Evolutionary conservation across 2,113 vertebrate genomes (phyloP), one percentile per base, ranked within the genome.

Genomic region (Ranitomeya variabilis): DNA sequence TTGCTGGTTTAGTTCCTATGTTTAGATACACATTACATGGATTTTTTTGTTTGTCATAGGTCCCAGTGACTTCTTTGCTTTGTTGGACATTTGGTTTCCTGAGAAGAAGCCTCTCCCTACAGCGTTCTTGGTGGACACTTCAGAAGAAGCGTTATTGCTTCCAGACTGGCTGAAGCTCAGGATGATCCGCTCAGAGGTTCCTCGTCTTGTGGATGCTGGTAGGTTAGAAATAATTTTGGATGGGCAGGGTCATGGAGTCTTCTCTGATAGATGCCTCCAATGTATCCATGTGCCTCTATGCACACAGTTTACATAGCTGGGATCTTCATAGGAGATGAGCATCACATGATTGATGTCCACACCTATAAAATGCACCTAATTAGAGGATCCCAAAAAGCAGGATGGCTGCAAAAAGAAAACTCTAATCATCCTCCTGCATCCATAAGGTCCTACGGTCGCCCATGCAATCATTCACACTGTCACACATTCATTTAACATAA

Each of bases 111-210:
- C 97, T 0, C 95, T 99, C 26, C 98, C 98, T 60, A 99, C 98
- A 0, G 98, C 98, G 57, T 99, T 99, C 90, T 92, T 99, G 91
- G 98, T 99, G 54, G 98, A 99, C 94, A 99, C 98, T 0, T 99
- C 98, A 0, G 98, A 99, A 90, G 98, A 99, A 90, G 98, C 98
- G 0, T 93, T 99, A 80, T 95, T 99, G 81, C 95, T 99, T 60
- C 98, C 98, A 0, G 98, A 99, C 92, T 99, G 98, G 98, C 94
- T 99, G 88, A 99, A 99, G 92, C 95, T 99, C 76, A 94, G 98
- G 7, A 99, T 99, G 98, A 99, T 99, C 87, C 96, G 98, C 64
- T 99, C 98, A 0, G 98, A 99, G 90, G 98, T 99, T 13, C 95
- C 98, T 0, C 95, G 98, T 74, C 93, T 99, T 74, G 98, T 99